Evolutionary conservation across 2,797 vertebrate species (phyloP).

Genomic region (Chelonia mydas): DNA sequence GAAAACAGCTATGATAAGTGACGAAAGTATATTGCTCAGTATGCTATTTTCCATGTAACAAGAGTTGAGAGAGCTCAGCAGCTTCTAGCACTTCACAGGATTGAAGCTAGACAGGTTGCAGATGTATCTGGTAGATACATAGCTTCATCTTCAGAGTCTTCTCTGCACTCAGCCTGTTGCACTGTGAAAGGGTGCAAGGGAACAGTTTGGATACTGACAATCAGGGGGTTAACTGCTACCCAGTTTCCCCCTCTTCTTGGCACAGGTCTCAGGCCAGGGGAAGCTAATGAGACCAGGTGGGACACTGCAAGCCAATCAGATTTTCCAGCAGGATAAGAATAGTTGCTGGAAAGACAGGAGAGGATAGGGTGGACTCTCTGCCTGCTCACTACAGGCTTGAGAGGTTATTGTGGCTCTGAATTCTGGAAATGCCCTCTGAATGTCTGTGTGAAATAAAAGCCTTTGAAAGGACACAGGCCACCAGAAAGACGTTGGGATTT

Average conservation of each 20-base stretch:
- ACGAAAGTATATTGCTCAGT: neutral
- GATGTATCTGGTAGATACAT: neutral
- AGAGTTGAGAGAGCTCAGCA: neutral
- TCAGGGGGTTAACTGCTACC: neutral
- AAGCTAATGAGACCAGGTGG: neutral
- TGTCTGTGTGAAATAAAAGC: neutral
- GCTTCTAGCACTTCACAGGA: neutral
- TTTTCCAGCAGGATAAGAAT: neutral
- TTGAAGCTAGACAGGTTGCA: neutral
- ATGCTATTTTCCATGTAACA: conserved; percentile 1
- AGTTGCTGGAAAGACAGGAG: neutral
- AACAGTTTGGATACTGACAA: neutral
- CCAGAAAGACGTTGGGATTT: neutral
- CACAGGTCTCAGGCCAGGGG: neutral
- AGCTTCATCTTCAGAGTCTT: neutral
- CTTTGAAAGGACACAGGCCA: neutral
- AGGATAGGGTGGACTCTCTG: neutral
- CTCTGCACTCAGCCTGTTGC: neutral
- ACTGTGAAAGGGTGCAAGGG: neutral
- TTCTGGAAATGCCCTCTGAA: neutral
- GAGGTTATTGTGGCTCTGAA: neutral
- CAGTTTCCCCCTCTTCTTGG: neutral
- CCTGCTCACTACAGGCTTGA: neutral
- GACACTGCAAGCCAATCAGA: neutral
- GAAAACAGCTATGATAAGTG: neutral